Percentiles rank a stretch among this genome's conserved stretches.
Conservation (phyloP, 92 coral and sea anemone genomes). For the Phenganax marumi region DNA sequence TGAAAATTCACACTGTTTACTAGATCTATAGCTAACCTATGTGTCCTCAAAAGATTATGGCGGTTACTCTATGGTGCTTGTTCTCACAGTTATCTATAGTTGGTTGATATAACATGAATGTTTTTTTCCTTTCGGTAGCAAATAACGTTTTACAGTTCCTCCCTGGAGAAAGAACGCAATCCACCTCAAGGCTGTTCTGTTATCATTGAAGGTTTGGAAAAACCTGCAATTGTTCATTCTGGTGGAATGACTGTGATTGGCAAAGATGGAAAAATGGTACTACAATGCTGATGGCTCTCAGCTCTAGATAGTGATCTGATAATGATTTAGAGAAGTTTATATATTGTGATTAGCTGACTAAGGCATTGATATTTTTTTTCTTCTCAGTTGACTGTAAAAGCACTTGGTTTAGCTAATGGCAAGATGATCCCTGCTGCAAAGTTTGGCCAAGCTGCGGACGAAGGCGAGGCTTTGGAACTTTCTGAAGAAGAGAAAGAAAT, state of each 20-base stretch:
- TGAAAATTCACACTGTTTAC: background rate
- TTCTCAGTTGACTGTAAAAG: conserved; percentile 81
- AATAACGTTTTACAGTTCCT: conserved; percentile 86
- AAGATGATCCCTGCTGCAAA: conserved; percentile 94
- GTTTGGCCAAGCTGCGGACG: conserved; percentile 87
- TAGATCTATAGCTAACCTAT: background rate
- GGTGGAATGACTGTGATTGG: conserved; percentile 94
- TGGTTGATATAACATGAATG: background rate
- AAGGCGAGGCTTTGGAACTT: conserved; percentile 76
- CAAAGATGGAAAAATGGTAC: conserved; percentile 84
- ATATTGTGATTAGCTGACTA: background rate
- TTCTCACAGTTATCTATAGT: background rate
- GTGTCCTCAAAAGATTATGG: background rate
- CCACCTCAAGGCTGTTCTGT: conserved; percentile 74
- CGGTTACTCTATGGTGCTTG: background rate
- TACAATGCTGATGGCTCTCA: conserved; percentile 20
- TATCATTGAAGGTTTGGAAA: conserved; percentile 77
- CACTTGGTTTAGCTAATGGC: conserved; percentile 83
- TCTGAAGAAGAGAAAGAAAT: conserved; percentile 86
- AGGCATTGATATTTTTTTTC: background rate
- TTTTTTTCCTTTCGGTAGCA: conserved; percentile 52
- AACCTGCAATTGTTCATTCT: conserved; percentile 81
- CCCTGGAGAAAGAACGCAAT: conserved; percentile 66
- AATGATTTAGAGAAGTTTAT: background rate
- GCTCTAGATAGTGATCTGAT: background rate